Percentiles rank a stretch among this genome's conserved stretches.
phyloP scores from a whole-genome alignment of 2,888 invertebrate genomes.

The Rhorus exstirpatorius region DNA sequence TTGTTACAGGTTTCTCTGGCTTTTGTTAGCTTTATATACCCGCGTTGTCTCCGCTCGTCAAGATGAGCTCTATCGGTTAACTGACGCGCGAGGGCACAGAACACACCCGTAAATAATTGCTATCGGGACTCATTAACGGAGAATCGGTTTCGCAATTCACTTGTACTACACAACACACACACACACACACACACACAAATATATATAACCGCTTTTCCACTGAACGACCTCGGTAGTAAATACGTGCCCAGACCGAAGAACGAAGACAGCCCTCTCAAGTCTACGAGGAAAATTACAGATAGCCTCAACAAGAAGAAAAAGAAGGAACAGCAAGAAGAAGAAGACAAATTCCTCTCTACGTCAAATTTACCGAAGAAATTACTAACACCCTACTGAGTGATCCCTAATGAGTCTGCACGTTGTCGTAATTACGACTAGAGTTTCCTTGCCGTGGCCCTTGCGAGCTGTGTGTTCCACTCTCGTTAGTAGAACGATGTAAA shows the following conservation, averaged over 20 bases:
- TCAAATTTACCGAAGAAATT: slow-evolving; percentile 64
- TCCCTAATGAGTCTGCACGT: slow-evolving; percentile 58
- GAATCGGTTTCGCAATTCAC: slow-evolving; percentile 49
- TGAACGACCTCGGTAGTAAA: slow-evolving; percentile 54
- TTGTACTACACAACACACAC: neutral
- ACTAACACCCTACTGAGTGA: slow-evolving; percentile 52
- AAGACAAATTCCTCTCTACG: slow-evolving; percentile 58
- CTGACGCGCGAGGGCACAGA: slow-evolving; percentile 65
- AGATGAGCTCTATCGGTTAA: slow-evolving; percentile 40
- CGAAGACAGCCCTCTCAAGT: slow-evolving; percentile 26
- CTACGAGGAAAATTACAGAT: slow-evolving; percentile 56
- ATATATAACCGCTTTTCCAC: slow-evolving; percentile 29
- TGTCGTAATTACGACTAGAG: slow-evolving; percentile 43
- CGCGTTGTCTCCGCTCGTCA: slow-evolving; percentile 52
- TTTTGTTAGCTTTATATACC: slow-evolving; percentile 66
- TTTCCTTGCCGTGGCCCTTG: neutral
- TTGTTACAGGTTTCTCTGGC: slow-evolving; percentile 52
- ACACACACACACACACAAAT: slow-evolving; percentile 1
- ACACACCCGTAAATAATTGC: slow-evolving; percentile 80
- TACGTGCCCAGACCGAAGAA: slow-evolving; percentile 63
- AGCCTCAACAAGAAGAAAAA: slow-evolving; percentile 30
- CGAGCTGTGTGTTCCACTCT: slow-evolving; percentile 1
- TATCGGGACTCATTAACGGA: slow-evolving; percentile 79
- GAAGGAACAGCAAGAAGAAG: slow-evolving; percentile 42
- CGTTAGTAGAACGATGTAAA: slow-evolving; percentile 13